A percentile compares a stretch with the other conserved stretches of the same genome.
These are phyloP conservation scores for Stenurella melanura DNA, from an alignment of 2,888 invertebrate genomes.

Conservation along the genomic window DNA sequence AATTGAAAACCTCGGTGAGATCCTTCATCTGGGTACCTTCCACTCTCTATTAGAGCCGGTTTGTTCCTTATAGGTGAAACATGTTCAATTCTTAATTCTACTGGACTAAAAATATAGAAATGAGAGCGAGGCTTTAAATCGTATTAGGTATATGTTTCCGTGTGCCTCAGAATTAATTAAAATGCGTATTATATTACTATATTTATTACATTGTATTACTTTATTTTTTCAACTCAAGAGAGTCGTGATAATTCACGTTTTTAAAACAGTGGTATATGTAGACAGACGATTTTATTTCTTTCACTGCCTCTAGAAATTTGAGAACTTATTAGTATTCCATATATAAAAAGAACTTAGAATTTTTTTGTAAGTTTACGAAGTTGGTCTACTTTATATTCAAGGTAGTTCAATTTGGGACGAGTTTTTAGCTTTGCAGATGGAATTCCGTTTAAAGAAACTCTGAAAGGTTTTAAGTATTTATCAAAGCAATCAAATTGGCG, in stretches of 20 bases:
- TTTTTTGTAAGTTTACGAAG: background rate
- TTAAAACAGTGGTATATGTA: background rate
- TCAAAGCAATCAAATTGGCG: background rate
- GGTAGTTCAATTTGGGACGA: background rate
- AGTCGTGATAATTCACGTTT: background rate
- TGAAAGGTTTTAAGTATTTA: background rate
- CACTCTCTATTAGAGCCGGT: no score
- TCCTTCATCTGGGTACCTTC: no score
- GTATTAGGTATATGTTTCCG: background rate
- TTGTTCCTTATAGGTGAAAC: no score
- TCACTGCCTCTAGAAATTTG: background rate
- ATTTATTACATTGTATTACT: no score
- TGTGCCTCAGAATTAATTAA: background rate
- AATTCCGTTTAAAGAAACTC: background rate
- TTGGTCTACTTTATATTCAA: conserved; percentile 9
- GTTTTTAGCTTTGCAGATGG: background rate
- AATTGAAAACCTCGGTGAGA: no score
- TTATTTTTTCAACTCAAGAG: background rate
- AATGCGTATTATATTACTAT: background rate
- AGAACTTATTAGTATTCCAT: conserved; percentile 9
- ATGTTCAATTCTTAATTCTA: no score
- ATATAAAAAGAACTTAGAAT: background rate
- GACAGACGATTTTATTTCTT: background rate
- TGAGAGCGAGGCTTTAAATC: background rate
- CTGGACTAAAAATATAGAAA: background rate